Base-by-base conservation (phyloP, 2,797 vertebrate genomes). In the Lagorchestes hirsutus region DNA sequence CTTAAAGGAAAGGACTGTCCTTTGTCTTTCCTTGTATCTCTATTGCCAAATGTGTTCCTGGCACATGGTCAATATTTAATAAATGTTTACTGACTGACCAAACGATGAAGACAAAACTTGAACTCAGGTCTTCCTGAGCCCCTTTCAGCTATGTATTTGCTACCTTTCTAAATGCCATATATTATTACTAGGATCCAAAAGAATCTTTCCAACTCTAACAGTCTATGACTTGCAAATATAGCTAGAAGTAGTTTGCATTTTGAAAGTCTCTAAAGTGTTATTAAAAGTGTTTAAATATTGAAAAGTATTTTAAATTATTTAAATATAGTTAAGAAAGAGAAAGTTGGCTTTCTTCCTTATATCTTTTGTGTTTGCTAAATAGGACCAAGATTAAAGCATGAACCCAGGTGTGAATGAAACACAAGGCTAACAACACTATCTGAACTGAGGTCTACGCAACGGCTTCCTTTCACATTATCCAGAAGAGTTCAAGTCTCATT, bases 401-500 rank as follows among this genome's bases (percentile, higher is more conserved):
- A 94, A 18, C 13, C 14, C 28, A 67, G 1, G n/a, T 91, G 1
- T 90, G 40, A 95, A 91, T 92, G 67, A 97, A 97, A 92, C 5
- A 54, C 14, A 90, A 16, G 0, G 40, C 94, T 93, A 67, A 27
- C 50, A 92, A 93, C 5, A 74, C 34, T 40, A 8, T 50, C 50
- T 57, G 94, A 54, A 87, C 67, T 9, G 46, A 82, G 5, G 95
- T 5, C 14, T 22, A 82, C 29, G 8, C 52, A 29, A 55, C 1
- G 22, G 4, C 18, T 54, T 14, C 9, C 16, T 16, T 24, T 13
- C 13, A 56, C 46, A 90, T 93, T 62, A 92, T 74, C 31, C 27
- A 90, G 54, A 94, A 93, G 95, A 93, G 92, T 96, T 62, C 5
- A 93, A 29, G 82, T 40, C 90, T n/a, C n/a, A 40, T 94, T 40